These are phyloP conservation scores for Oscheius sp. DNA, from an alignment of 2,888 invertebrate species.

Conservation along the genomic window DNA sequence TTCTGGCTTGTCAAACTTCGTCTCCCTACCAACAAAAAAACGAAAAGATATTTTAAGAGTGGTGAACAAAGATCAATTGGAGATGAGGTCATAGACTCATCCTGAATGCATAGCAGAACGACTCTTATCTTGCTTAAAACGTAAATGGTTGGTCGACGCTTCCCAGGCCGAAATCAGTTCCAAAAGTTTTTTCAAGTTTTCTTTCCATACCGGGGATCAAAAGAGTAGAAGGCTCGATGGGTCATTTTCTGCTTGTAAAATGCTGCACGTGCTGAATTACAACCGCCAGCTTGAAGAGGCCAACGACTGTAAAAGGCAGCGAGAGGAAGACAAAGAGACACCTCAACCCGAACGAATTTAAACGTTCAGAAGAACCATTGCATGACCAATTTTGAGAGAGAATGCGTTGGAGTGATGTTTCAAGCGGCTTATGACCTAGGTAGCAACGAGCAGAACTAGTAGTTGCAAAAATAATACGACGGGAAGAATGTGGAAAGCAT, in stretches of 20 bases:
- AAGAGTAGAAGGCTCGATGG: neutral
- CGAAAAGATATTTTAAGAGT: neutral
- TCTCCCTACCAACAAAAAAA: neutral
- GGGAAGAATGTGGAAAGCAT: neutral
- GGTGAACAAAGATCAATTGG: neutral
- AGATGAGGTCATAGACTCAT: neutral
- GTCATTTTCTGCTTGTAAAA: constrained; percentile 12
- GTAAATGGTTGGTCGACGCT: too few species aligned
- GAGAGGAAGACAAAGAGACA: neutral
- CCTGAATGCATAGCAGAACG: too few species aligned
- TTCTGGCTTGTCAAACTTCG: neutral
- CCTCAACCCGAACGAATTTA: neutral
- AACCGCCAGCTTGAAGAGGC: neutral
- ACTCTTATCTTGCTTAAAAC: too few species aligned
- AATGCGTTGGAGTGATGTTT: too few species aligned
- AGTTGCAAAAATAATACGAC: neutral
- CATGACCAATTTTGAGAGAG: constrained; percentile 4
- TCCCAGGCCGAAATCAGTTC: too few species aligned
- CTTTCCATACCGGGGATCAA: neutral
- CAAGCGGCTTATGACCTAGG: neutral
- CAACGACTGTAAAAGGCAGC: constrained; percentile 8
- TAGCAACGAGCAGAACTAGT: neutral
- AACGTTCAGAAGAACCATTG: constrained; percentile 8
- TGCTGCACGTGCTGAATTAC: constrained; percentile 1
- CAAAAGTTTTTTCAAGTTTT: too few species aligned